Evolutionary conservation across 2,113 vertebrate genomes (phyloP), one percentile per base, ranked within the genome.

Genomic region (Ellobius talpinus): DNA sequence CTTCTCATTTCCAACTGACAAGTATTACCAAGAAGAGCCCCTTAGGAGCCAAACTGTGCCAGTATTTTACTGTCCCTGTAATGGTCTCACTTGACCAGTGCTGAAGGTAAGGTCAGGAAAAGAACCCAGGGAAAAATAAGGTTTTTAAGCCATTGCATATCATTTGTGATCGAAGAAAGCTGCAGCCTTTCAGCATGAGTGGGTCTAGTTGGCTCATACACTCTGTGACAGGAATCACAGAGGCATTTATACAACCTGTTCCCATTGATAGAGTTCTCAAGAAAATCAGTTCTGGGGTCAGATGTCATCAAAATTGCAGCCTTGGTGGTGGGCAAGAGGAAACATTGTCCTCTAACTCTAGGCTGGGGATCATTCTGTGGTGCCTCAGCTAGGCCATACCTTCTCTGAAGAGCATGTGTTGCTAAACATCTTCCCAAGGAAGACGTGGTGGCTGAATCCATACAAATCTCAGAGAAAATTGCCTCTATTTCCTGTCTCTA

Each of bases 1-100:
- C n/a, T 45, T 24, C 76, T 78, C 68, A 89, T 76, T 95, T 96
- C 24, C 70, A 84, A 63, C 63, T 11, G 39, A 89, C 42, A 89
- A 87, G 29, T 14, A 90, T 90, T 23, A 10, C 47, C 39, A 72
- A 66, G 3, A 72, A 66, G 3, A 78, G 21, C 4, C 19, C 65
- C 84, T 79, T 63, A 26, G 5, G 33, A 90, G 72, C n/a, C 86
- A 85, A 87, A 4, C 10, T 9, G n/a, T 73, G 13, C 4, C 70
- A 47, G 7, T 16, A n/a, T 58, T 58, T 58, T 19, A 58, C 19
- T 58, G 55, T 55, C 58, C 26, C 26, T 58, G 29, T 31, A 42
- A n/a, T 61, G 9, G 26, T 45, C n/a, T 89, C 23, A 88, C 5
- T 6, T 47, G 47, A 92, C 47, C 16, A 74, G 78, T 23, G 55